Base-by-base conservation (phyloP, 2,113 vertebrate species). In the Ardeotis arabs region DNA sequence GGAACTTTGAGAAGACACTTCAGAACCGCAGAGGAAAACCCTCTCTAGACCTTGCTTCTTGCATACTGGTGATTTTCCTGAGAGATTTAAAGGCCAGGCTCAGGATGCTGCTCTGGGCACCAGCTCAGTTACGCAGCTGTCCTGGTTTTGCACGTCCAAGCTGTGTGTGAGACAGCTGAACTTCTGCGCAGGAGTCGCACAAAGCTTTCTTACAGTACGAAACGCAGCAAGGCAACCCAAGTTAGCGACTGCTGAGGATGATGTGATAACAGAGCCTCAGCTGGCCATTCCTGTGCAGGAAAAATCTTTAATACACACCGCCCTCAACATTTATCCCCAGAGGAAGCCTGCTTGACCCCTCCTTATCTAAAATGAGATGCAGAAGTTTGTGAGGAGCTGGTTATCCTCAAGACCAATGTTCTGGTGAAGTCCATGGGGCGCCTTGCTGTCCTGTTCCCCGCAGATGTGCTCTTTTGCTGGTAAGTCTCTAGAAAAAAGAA, bases 51-150 rank as follows among this genome's bases (percentile, higher is more conserved):
- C 81, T 82, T 8, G 1, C 8, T 66, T 58, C 44, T 74, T 19
- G 6, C 33, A 2, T 0, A 1, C 9, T 39, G 14, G 9, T 31
- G 0, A 4, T 39, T 76, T 67, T n/a, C 1, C 88, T 50, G 74
- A 47, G 28, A 55, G 62, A 62, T 75, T 3, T 33, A 73, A 68
- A 63, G 81, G 49, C 47, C 47, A 75, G 39, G 25, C 4, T 82
- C 44, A 93, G 62, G 87, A 87, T 39, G 75, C 35, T 75, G 69
- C 64, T 87, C 72, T 19, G 35, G 27, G 63, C 79, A 72, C 7
- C 52, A n/a, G 33, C 39, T 63, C 39, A 37, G 3, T 62, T 9
- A 66, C 2, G 82, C 97, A 97, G 97, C 97, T 97, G 97, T 97
- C 91, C 76, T 49, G 87, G 79, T 95, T 89, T 35, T 87, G 69